Base-by-base conservation (phyloP, 2,113 vertebrate genomes). In the Callospermophilus lateralis region DNA sequence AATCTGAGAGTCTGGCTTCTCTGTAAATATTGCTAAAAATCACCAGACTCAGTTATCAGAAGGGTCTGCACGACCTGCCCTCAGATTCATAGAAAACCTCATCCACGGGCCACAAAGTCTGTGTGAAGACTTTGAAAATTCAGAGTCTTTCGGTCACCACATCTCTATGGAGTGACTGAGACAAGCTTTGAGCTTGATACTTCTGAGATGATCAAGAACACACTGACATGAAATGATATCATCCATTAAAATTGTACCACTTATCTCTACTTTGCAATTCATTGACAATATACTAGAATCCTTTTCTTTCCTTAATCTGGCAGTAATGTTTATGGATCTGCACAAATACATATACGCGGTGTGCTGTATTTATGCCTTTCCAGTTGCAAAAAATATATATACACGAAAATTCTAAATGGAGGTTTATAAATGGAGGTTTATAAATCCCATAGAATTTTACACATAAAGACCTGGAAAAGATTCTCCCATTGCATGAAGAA, bases 401-500 rank as follows among this genome's bases (percentile, higher is more conserved):
- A 32, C 32, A 12, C 37, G 34, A 28, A 79, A 63, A 81, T 93
- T 92, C 45, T 92, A 78, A 55, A 42, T 39, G 24, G 32, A 91
- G 24, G 34, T 45, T 83, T 73, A 61, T 81, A 84, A 92, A 37
- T 83, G 24, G 32, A 91, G 24, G 34, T 45, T 83, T 73, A 61
- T 81, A 84, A 92, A 37, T 83, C 58, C 13, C 80, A 78, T 97
- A 95, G 89, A 87, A 80, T 97, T 97, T 96, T 84, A 87, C 84
- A 39, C 55, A 70, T 92, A 93, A 96, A 89, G 85, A 96, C 89
- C 74, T 84, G 93, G 97, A 98, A 93, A 98, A 93, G 89, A 34
- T 24, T 83, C 92, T 95, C 94, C 97, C 65, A 70, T 97, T 80
- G 65, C 30, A 91, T 83, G 84, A 98, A 97, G 94, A 97, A 98